A percentile compares a stretch with the other conserved stretches of the same genome.
These are phyloP conservation scores for Himalopsyche kuldschensis DNA, from an alignment of 2,888 invertebrate species.

Conservation along the genomic window DNA sequence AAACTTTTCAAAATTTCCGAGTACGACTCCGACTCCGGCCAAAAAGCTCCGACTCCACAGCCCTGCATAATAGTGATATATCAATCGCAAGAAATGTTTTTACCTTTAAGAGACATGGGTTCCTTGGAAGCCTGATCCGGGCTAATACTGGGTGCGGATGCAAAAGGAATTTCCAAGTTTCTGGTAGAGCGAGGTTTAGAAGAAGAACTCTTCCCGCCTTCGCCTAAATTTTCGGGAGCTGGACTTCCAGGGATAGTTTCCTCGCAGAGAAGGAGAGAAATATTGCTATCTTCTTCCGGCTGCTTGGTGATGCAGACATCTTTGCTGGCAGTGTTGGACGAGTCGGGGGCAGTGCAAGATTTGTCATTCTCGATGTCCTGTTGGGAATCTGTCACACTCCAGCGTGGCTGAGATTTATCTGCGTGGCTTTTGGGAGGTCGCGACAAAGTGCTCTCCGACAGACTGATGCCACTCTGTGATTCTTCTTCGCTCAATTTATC, in stretches of 20 bases:
- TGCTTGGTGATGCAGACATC: slow-evolving; percentile 37
- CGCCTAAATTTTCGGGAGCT: slow-evolving; percentile 62
- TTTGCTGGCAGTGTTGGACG: slow-evolving; percentile 39
- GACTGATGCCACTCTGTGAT: slow-evolving; percentile 46
- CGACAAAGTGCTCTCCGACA: slow-evolving; percentile 41
- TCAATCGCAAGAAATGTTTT: neutral
- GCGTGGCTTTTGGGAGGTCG: slow-evolving; percentile 43
- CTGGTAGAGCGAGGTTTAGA: slow-evolving; percentile 53
- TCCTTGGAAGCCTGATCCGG: slow-evolving; percentile 44
- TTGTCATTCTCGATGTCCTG: slow-evolving; percentile 56
- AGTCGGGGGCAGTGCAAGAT: slow-evolving; percentile 5
- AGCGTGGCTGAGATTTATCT: slow-evolving; percentile 56
- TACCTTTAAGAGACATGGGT: slow-evolving; percentile 43
- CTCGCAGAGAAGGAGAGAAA: slow-evolving; percentile 79
- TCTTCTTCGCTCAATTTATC: slow-evolving; percentile 54
- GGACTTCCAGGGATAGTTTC: slow-evolving; percentile 91
- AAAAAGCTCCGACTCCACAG: too few relatives aligned
- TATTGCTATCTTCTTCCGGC: slow-evolving; percentile 63
- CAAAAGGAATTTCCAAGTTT: slow-evolving; percentile 69
- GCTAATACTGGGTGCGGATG: slow-evolving; percentile 65
- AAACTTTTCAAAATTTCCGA: too few relatives aligned
- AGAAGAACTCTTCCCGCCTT: slow-evolving; percentile 44
- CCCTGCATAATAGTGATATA: neutral
- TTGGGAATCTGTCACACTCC: slow-evolving; percentile 56
- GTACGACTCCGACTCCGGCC: too few relatives aligned